Conservation (phyloP, 1,140 invertebrate genomes). For the Chlorops oryzae region DNA sequence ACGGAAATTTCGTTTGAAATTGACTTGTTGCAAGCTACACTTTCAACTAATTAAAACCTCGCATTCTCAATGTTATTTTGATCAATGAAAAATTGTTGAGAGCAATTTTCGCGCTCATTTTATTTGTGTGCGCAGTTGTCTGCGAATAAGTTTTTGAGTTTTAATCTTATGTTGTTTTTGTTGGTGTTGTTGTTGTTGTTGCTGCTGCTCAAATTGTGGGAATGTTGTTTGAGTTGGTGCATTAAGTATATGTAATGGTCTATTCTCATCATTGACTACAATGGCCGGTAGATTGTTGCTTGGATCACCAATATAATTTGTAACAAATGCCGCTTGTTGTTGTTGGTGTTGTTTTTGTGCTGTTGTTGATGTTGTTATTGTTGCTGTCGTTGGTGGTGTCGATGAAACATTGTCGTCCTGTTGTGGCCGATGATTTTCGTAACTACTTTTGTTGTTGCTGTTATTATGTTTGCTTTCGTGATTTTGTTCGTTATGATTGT, state of each 20-base stretch:
- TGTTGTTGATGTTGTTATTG: neutral
- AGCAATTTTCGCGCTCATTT: conserved; percentile 32
- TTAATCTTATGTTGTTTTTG: conserved; percentile 40
- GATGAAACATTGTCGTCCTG: no score
- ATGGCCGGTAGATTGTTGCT: conserved; percentile 36
- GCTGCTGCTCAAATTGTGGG: conserved; percentile 15
- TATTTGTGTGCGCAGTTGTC: conserved; percentile 36
- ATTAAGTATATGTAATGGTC: no score
- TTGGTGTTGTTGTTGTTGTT: conserved; percentile 18
- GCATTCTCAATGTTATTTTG: no score
- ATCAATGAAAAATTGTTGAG: no score
- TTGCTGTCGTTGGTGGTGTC: conserved; percentile 3
- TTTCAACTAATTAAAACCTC: no score
- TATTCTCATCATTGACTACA: conserved; percentile 29
- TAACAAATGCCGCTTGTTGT: conserved; percentile 27
- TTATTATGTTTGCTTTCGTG: conserved; percentile 12
- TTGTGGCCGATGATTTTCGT: no score
- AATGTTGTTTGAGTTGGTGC: no score
- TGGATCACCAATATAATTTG: conserved; percentile 44
- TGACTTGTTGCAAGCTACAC: no score
- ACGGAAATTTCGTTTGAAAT: no score
- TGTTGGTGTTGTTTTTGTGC: neutral
- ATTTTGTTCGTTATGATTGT: conserved; percentile 17
- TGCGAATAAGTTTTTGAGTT: conserved; percentile 45
- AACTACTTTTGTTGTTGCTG: conserved; percentile 11